Base-by-base conservation (phyloP, 2,797 vertebrate species). In the Lacerta bilineata region DNA sequence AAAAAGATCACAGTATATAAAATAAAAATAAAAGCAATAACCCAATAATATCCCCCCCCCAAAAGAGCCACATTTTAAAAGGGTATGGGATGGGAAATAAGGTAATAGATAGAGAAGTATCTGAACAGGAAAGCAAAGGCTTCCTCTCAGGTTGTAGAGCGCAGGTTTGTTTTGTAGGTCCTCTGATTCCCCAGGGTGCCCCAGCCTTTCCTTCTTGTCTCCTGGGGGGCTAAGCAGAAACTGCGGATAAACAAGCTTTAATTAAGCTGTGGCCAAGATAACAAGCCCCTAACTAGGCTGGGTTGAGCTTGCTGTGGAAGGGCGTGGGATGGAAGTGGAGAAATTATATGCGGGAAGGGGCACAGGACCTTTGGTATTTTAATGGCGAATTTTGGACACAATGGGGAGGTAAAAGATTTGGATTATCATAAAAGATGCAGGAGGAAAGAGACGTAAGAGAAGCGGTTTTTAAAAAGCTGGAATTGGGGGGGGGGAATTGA, bases 241-340 rank as follows among this genome's bases (percentile, higher is more conserved):
- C 43, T 83, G 74, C 55, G 74, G 79, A 82, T 86, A 89, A 89
- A 89, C 84, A 89, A 86, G 79, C 72, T 86, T 71, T 86, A 89
- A 86, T 89, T 89, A 77, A 89, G 59, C 79, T 27, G 43, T 78
- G 64, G 61, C 88, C 29, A 43, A 71, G 79, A 86, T 89, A 89
- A 89, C 61, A 71, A 89, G 71, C 66, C 79, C 78, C 84, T 39
- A 86, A 76, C 84, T 86, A 25, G n/a, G 23, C 79, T 18, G 77
- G 55, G 83, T 39, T 41, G 72, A 36, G 43, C 23, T 69, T 50
- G 68, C 41, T 13, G 78, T 13, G 20, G 43, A 9, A 18, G 15
- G 39, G 50, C 0, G 25, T 55, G 41, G 4, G 4, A 25, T 25
- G 20, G 29, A 29, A 4, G 13, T 43, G 9, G 69, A 29, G 23